Percentiles rank a stretch among this genome's conserved stretches.
These are phyloP conservation scores for Hippasteria phrygiana DNA, from an alignment of 53 echinoderm and acorn worm species.

Conservation along the genomic window DNA sequence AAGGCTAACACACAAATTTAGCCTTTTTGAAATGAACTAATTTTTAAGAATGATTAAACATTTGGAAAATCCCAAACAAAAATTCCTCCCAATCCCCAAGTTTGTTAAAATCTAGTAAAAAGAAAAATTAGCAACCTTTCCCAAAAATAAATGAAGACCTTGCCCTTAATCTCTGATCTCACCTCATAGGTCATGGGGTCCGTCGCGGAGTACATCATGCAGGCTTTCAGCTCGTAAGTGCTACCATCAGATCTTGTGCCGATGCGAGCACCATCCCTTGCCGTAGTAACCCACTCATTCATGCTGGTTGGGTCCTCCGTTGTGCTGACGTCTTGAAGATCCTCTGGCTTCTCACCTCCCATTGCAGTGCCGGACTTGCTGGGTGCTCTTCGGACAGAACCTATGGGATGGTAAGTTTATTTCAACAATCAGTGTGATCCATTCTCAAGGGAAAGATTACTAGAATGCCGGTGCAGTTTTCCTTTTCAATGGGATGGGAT, in stretches of 20 bases:
- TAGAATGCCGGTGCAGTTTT: too few relatives aligned
- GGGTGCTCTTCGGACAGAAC: constrained; percentile 30
- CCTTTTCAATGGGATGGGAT: too few relatives aligned
- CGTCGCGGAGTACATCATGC: constrained; percentile 89
- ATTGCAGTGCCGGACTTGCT: constrained; percentile 52
- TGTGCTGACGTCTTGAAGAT: constrained; percentile 18
- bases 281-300: constrained; percentile 89
- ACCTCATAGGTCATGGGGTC: constrained; percentile 96
- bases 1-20: too few relatives aligned
- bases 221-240: constrained; percentile 71
- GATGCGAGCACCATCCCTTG: constrained; percentile 75
- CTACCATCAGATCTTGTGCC: constrained; percentile 86
- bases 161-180: too few relatives aligned
- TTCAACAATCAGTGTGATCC: too few relatives aligned
- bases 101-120: too few relatives aligned
- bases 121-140: neutral
- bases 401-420: neutral
- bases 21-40: too few relatives aligned
- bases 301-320: neutral
- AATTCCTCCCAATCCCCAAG: too few relatives aligned
- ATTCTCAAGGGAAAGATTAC: too few relatives aligned
- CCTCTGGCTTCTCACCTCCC: constrained; percentile 60
- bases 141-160: neutral
- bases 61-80: too few relatives aligned
- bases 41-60: too few relatives aligned